A percentile compares a stretch with the other conserved stretches of the same genome.
phyloP scores from a whole-genome alignment of 1,140 invertebrate genomes.

The Megalonaias nervosa region DNA sequence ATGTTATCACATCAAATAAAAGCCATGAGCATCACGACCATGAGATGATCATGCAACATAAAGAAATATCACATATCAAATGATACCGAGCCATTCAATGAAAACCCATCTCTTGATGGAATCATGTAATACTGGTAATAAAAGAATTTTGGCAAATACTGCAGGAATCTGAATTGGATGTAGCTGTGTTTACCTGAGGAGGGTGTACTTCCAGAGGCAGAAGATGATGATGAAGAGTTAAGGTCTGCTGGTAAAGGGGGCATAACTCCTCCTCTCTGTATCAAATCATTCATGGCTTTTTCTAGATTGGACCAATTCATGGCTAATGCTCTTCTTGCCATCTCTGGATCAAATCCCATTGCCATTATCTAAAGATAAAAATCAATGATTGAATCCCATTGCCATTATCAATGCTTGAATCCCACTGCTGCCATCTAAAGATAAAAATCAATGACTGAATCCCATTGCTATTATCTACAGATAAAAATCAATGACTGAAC shows the following conservation, averaged over 20 bases:
- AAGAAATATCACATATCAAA: no score
- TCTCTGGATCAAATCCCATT: constrained; percentile 72
- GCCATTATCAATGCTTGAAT: no score
- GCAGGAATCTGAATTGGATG: no score
- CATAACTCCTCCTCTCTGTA: constrained; percentile 48
- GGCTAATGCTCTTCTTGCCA: constrained; percentile 74
- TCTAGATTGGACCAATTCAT: constrained; percentile 75
- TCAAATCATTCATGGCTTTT: constrained; percentile 74
- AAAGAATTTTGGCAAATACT: not conserved
- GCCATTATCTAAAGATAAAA: no score
- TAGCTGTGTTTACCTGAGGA: constrained; percentile 5
- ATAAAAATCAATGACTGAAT: no score
- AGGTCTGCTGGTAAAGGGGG: constrained; percentile 1
- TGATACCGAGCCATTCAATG: no score
- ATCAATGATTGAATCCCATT: no score
- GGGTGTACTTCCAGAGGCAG: constrained; percentile 7
- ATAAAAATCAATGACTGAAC: no score
- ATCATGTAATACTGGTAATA: not conserved
- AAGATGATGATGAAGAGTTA: constrained; percentile 15
- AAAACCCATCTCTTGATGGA: not conserved
- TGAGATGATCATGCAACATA: no score
- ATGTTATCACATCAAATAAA: not conserved
- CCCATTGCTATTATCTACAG: no score
- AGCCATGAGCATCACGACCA: no score
- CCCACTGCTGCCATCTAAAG: no score